Evolutionary conservation across 2,888 invertebrate species (phyloP).

Genomic region (Hemicrepidius hirtus): DNA sequence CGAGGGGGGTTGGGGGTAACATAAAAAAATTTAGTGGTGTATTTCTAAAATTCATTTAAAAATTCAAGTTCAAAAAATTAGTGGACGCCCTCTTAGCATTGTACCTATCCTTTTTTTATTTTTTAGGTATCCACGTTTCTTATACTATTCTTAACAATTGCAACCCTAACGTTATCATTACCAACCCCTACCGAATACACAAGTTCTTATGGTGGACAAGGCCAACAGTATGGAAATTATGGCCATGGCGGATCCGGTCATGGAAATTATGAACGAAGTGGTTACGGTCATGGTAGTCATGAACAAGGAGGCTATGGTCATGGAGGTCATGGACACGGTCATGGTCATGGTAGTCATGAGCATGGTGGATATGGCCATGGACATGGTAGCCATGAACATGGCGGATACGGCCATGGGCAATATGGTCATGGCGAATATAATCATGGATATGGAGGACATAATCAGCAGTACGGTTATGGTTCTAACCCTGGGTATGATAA

Average conservation of each 20-base stretch:
- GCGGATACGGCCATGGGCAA: conserved; percentile 15
- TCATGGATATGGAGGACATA: background rate
- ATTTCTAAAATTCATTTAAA: too few species aligned
- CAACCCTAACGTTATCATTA: background rate
- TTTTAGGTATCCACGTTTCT: background rate
- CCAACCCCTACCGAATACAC: conserved; percentile 2
- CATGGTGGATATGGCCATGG: conserved; percentile 31
- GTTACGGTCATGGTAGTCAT: background rate
- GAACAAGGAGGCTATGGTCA: conserved; percentile 37
- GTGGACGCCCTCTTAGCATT: too few species aligned
- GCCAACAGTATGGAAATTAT: background rate
- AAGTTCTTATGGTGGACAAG: background rate
- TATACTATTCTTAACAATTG: background rate
- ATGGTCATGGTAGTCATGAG: conserved; percentile 34
- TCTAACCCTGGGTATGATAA: background rate
- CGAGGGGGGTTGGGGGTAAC: too few species aligned
- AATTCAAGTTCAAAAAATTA: too few species aligned
- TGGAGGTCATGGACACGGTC: too few species aligned
- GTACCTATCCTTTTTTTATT: too few species aligned
- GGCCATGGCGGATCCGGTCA: background rate
- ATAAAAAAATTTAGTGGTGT: too few species aligned
- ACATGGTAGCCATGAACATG: conserved; percentile 27
- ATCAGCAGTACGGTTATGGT: background rate
- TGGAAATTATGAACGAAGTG: background rate
- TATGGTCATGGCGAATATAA: background rate